Evolutionary conservation across 2,797 vertebrate genomes (phyloP).

Genomic region (Phrynocephalus forsythii): DNA sequence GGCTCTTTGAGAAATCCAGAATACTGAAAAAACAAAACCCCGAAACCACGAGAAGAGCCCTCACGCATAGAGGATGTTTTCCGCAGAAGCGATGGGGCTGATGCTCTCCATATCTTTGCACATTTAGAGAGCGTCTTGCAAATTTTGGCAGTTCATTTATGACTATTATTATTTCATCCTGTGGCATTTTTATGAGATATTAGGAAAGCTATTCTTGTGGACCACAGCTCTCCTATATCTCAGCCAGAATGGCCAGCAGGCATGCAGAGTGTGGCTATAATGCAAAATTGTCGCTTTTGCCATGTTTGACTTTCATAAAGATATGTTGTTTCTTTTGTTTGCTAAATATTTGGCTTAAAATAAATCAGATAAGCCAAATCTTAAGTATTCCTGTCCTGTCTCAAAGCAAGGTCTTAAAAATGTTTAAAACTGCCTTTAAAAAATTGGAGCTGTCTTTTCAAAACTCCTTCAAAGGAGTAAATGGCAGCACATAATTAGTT

Average conservation of each 20-base stretch:
- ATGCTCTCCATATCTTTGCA: too few relatives aligned
- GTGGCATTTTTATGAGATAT: too few relatives aligned
- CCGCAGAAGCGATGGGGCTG: too few relatives aligned
- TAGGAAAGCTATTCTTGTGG: too few relatives aligned
- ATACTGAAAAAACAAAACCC: not conserved
- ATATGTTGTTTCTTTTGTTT: not conserved
- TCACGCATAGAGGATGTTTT: not conserved
- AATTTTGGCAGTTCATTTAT: too few relatives aligned
- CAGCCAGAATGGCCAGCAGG: too few relatives aligned
- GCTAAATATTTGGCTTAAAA: not conserved
- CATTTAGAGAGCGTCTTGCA: too few relatives aligned
- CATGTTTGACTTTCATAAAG: not conserved
- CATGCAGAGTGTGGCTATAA: too few relatives aligned
- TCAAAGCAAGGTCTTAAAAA: not conserved
- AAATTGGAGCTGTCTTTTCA: not conserved
- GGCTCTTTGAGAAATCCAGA: not conserved
- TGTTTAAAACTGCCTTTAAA: not conserved
- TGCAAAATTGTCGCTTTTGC: too few relatives aligned
- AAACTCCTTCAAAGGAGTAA: not conserved
- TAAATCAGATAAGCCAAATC: not conserved
- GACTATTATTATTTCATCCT: too few relatives aligned
- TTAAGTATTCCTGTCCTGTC: not conserved
- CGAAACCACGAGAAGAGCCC: not conserved
- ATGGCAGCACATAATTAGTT: not conserved
- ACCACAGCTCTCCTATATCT: too few relatives aligned